Conservation (phyloP, 2,113 vertebrate species). For the Carlito syrichta region DNA sequence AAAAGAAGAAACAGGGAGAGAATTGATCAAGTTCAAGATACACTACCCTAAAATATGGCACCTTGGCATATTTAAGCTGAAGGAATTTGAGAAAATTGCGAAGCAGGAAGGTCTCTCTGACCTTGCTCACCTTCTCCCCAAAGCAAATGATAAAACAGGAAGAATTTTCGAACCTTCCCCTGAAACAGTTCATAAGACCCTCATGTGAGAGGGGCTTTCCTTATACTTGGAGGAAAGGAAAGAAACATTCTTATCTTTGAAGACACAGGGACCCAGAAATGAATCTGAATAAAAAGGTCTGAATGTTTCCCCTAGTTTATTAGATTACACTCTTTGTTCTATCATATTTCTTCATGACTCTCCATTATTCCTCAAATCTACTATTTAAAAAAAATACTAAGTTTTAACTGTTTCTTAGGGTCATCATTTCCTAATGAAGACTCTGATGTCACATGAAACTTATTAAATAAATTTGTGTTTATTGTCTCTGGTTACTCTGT, state of each 20-base stretch:
- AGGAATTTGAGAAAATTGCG: background rate
- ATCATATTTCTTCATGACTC: background rate
- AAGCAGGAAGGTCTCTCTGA: background rate
- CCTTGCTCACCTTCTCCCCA: too few species aligned
- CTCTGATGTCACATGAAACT: background rate
- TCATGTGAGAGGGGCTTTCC: too few species aligned
- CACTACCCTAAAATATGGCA: background rate
- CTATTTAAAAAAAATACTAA: background rate
- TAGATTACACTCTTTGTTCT: background rate
- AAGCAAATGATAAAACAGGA: background rate
- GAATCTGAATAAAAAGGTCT: background rate
- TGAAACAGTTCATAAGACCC: background rate
- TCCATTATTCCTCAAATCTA: background rate
- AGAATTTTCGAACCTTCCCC: background rate
- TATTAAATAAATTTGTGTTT: background rate
- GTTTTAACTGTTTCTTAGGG: background rate
- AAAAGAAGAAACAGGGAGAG: background rate
- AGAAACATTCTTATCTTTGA: background rate
- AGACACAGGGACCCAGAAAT: background rate
- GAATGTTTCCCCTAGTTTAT: background rate
- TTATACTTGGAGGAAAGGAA: background rate
- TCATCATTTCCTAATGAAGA: background rate
- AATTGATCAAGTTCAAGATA: background rate
- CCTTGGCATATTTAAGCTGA: background rate
- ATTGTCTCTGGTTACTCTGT: background rate